phyloP scores from a whole-genome alignment of 2,888 invertebrate species.

The Watsonalla cultraria region DNA sequence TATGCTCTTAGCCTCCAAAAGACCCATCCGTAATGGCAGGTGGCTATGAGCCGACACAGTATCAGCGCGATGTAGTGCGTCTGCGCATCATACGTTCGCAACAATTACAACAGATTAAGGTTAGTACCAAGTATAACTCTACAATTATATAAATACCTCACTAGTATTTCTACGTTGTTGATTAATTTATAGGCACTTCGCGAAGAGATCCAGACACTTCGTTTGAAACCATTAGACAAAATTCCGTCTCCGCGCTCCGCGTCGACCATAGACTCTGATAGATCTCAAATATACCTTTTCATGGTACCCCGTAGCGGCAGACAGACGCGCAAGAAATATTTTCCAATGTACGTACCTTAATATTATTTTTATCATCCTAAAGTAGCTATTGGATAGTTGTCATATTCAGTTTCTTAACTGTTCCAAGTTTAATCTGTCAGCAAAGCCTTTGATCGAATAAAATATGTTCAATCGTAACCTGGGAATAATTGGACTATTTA shows the following conservation, averaged over 20 bases:
- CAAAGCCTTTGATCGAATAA: too few species aligned
- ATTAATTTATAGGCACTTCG: conserved; percentile 39
- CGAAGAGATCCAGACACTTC: conserved; percentile 52
- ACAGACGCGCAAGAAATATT: conserved; percentile 44
- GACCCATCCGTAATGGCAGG: conserved; percentile 45
- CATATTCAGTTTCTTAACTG: too few species aligned
- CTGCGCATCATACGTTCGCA: conserved; percentile 61
- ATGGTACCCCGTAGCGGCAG: conserved; percentile 31
- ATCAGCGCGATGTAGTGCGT: conserved; percentile 63
- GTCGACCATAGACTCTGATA: conserved; percentile 20
- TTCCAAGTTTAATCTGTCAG: too few species aligned
- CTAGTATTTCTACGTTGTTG: not conserved
- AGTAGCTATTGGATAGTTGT: too few species aligned
- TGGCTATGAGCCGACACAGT: conserved; percentile 52
- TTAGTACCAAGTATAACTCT: conserved; percentile 14
- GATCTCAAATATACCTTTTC: conserved; percentile 43
- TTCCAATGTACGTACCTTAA: conserved; percentile 56
- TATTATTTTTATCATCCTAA: not conserved
- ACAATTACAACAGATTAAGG: conserved; percentile 74
- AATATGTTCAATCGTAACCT: too few species aligned
- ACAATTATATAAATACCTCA: not conserved
- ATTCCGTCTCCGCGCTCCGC: conserved; percentile 10
- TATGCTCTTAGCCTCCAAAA: conserved; percentile 31
- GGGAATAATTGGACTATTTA: too few species aligned
- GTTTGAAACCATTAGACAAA: conserved; percentile 51